Conservation (phyloP, 1,140 invertebrate genomes). For the Eupristina koningsbergeri region DNA sequence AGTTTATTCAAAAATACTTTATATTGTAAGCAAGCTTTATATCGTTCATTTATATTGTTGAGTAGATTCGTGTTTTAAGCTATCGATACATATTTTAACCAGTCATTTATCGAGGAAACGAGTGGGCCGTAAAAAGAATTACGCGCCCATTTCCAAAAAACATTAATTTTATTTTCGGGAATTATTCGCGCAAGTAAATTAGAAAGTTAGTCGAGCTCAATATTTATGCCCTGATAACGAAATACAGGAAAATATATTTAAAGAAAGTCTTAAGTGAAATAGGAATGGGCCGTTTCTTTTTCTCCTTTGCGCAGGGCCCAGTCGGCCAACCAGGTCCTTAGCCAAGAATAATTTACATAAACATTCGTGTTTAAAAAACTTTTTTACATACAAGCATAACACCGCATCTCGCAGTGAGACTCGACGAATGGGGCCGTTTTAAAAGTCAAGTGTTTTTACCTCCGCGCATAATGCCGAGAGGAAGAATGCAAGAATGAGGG, state of each 20-base stretch:
- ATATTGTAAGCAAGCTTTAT: background rate
- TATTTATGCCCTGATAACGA: background rate
- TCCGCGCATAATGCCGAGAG: background rate
- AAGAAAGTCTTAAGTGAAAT: background rate
- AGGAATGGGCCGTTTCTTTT: background rate
- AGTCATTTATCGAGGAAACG: too few relatives aligned
- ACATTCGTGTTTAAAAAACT: constrained; percentile 11
- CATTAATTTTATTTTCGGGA: background rate
- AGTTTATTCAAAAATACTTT: background rate
- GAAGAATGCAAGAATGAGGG: background rate
- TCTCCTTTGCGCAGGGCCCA: too few relatives aligned
- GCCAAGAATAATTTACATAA: constrained; percentile 30
- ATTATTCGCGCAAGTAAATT: background rate
- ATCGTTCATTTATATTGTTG: too few relatives aligned
- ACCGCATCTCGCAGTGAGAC: background rate
- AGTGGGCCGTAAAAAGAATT: too few relatives aligned
- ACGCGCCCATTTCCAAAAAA: too few relatives aligned
- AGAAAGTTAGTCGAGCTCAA: too few relatives aligned
- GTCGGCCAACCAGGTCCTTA: too few relatives aligned
- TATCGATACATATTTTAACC: too few relatives aligned
- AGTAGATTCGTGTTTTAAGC: too few relatives aligned
- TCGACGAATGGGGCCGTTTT: background rate
- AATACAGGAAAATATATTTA: background rate
- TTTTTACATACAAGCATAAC: constrained; percentile 2
- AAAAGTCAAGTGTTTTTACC: constrained; percentile 14